Conservation (phyloP, 1,140 invertebrate genomes). For the Drosophila nasuta region DNA sequence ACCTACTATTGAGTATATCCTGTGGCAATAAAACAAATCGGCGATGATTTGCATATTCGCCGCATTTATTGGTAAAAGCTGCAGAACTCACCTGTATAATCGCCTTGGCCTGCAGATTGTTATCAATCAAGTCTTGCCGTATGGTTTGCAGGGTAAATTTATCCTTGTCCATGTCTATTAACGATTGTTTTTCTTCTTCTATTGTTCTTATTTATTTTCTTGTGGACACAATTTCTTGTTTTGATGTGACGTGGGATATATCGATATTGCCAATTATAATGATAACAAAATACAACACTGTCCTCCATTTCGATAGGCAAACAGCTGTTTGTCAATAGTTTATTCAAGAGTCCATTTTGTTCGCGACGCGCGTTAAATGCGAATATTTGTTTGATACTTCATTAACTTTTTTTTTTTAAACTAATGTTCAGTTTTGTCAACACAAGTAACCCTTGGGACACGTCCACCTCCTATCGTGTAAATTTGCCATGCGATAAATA, state of each 20-base stretch:
- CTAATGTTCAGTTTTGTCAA: background rate
- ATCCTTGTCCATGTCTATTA: slow-evolving; percentile 66
- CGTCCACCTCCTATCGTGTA: background rate
- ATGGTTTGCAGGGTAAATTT: slow-evolving; percentile 77
- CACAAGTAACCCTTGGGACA: background rate
- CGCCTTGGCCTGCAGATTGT: slow-evolving; percentile 90
- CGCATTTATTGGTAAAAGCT: background rate
- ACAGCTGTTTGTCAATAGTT: slow-evolving; percentile 15
- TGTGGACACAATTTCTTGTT: slow-evolving; percentile 25
- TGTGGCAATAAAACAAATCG: slow-evolving; percentile 69
- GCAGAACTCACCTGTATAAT: slow-evolving; percentile 89
- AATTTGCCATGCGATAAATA: background rate
- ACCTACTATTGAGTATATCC: slow-evolving; percentile 89
- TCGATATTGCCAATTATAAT: slow-evolving; percentile 23
- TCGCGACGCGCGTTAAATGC: background rate
- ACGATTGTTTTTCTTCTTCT: slow-evolving; percentile 20
- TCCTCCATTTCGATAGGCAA: background rate
- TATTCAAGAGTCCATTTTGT: background rate
- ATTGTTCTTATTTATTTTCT: slow-evolving; percentile 1
- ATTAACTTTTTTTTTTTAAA: background rate
- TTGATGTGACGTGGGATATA: slow-evolving; percentile 44
- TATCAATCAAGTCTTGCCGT: slow-evolving; percentile 88
- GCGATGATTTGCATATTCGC: slow-evolving; percentile 1
- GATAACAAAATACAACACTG: slow-evolving; percentile 13
- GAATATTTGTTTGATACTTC: background rate